phyloP scores from a whole-genome alignment of 2,888 invertebrate species.

The Axea sp. region DNA sequence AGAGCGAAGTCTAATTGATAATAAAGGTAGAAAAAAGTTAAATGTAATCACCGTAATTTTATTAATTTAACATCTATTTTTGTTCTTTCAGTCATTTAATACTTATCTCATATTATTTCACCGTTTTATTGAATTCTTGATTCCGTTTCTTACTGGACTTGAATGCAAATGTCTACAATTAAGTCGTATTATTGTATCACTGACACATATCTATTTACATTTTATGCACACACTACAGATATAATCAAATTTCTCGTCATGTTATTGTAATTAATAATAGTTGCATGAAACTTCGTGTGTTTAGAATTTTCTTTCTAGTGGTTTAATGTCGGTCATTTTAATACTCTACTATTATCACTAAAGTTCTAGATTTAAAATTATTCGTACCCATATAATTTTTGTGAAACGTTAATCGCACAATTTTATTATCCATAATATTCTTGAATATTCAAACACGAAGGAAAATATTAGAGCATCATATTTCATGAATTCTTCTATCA shows the following conservation, averaged over 20 bases:
- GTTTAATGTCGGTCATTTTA: not conserved
- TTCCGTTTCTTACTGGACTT: conserved; percentile 13
- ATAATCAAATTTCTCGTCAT: conserved; percentile 44
- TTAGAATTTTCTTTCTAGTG: conserved; percentile 7
- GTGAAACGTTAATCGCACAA: no score
- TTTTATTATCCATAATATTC: conserved; percentile 10
- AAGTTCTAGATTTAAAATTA: no score
- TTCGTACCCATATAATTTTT: no score
- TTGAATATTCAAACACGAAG: conserved; percentile 19
- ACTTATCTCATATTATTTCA: no score
- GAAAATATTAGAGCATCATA: conserved; percentile 10
- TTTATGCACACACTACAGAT: conserved; percentile 2
- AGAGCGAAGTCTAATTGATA: not conserved
- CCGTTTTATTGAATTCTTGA: conserved; percentile 22
- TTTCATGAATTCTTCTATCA: no score
- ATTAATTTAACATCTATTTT: no score
- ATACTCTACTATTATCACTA: not conserved
- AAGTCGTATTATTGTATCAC: conserved; percentile 36
- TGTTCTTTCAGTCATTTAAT: no score
- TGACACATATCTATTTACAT: conserved; percentile 35
- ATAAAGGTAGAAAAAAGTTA: not conserved
- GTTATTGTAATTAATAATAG: conserved; percentile 32
- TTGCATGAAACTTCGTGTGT: not conserved
- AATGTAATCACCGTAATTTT: no score
- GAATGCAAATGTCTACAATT: conserved; percentile 47